Evolutionary conservation across 37 sponge, comb jelly and placozoan genomes (phyloP).

Genomic region (Beroe forskalii): DNA sequence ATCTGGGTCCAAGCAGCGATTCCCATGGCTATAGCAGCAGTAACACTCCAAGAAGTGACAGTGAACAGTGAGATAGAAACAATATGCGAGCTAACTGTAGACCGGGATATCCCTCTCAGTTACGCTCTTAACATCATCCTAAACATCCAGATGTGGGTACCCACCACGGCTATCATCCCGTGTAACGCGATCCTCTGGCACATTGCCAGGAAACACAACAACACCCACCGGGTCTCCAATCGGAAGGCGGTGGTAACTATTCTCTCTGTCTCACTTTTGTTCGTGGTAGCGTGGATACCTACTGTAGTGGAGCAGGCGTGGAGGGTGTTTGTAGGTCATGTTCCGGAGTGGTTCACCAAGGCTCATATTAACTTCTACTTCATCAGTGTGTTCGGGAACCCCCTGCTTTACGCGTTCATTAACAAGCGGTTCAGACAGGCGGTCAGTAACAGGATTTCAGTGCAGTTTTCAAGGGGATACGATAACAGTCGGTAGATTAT

Average conservation of each 20-base stretch:
- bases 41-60: no score
- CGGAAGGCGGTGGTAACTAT: background rate
- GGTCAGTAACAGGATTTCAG: no score
- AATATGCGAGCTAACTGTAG: background rate
- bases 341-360: constrained; percentile 21
- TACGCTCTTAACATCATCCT: background rate
- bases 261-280: constrained; percentile 17
- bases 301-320: constrained; percentile 23
- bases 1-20: constrained; percentile 21
- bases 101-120: background rate
- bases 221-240: background rate
- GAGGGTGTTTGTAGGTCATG: background rate
- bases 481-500: no score
- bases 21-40: background rate
- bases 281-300: background rate
- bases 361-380: constrained; percentile 51
- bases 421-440: constrained; percentile 14
- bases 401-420: constrained; percentile 27
- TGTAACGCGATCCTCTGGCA: background rate
- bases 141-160: constrained; percentile 20
- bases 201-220: background rate
- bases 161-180: constrained; percentile 12
- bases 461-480: no score
- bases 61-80: constrained; percentile 11
- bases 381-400: constrained; percentile 41